Conservation (phyloP, 2,113 vertebrate species). For the Papio anubis region DNA sequence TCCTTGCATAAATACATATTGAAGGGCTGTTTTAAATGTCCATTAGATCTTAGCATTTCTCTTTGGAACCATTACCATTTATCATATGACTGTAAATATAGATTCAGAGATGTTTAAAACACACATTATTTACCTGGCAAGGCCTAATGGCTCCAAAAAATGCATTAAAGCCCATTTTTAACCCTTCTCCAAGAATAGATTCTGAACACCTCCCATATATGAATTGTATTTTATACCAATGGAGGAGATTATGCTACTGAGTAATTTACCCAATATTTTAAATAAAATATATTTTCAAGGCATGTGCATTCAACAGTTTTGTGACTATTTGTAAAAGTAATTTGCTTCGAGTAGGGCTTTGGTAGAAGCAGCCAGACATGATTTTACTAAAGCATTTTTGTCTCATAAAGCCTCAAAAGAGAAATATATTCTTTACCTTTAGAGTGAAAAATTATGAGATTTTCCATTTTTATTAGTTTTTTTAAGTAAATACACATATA, state of each 20-base stretch:
- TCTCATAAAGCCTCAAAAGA: background rate
- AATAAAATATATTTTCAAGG: constrained; percentile 69
- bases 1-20: constrained; percentile 77
- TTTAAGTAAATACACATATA: background rate
- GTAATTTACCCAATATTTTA: constrained; percentile 73
- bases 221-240: constrained; percentile 64
- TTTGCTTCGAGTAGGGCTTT: constrained; percentile 70
- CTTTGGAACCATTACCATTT: constrained; percentile 74
- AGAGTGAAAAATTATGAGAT: background rate
- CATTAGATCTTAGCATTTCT: constrained; percentile 75
- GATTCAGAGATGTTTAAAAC: constrained; percentile 77
- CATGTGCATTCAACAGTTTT: constrained; percentile 61
- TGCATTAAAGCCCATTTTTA: constrained; percentile 72
- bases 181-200: constrained; percentile 67
- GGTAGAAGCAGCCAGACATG: constrained; percentile 8
- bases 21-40: constrained; percentile 73
- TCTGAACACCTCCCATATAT: constrained; percentile 14
- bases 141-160: constrained; percentile 68
- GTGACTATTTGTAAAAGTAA: constrained; percentile 69
- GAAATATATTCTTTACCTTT: background rate
- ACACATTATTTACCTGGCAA: constrained; percentile 76
- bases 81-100: constrained; percentile 79
- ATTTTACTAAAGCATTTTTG: background rate
- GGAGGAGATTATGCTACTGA: constrained; percentile 39
- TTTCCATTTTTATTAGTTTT: constrained; percentile 4